These are phyloP conservation scores for Anoncus sp. DNA, from an alignment of 2,888 invertebrate genomes.

Conservation along the genomic window DNA sequence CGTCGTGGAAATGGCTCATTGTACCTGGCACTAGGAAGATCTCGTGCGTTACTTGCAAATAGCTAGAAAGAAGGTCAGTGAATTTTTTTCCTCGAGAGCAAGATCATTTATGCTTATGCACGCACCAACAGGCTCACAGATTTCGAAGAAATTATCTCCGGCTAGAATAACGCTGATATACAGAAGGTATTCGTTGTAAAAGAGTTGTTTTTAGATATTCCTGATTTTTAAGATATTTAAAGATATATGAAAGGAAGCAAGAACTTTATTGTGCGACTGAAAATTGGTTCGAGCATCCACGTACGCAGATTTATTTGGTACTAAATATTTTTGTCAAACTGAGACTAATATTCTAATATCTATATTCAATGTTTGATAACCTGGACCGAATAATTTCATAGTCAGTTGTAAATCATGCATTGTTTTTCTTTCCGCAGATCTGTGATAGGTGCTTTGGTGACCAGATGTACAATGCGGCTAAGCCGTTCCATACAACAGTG, in stretches of 20 bases:
- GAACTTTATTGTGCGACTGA: too few species aligned
- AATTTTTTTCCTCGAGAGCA: constrained; percentile 99
- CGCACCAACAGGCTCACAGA: constrained; percentile 98
- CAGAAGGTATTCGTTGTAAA: constrained; percentile 88
- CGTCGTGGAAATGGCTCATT: constrained; percentile 97
- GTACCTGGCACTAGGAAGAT: constrained; percentile 98
- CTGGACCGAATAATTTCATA: too few species aligned
- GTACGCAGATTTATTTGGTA: too few species aligned
- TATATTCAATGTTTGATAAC: too few species aligned
- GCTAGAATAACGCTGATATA: constrained; percentile 99
- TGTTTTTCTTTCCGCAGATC: constrained; percentile 85
- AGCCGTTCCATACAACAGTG: constrained; percentile 99
- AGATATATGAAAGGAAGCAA: not conserved
- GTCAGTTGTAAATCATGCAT: too few species aligned
- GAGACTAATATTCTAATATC: too few species aligned
- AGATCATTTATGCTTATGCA: constrained; percentile 99
- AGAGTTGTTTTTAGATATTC: too few species aligned
- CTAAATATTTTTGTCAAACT: too few species aligned
- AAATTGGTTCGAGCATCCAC: too few species aligned
- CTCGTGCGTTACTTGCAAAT: constrained; percentile 97
- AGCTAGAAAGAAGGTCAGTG: constrained; percentile 99
- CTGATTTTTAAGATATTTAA: not conserved
- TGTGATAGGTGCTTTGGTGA: constrained; percentile 99
- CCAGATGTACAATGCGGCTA: constrained; percentile 99
- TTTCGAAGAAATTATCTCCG: constrained; percentile 99